Evolutionary conservation across 2,888 invertebrate genomes (phyloP), one percentile per base, ranked within the genome.

Genomic region (Epsilonema sp.): DNA sequence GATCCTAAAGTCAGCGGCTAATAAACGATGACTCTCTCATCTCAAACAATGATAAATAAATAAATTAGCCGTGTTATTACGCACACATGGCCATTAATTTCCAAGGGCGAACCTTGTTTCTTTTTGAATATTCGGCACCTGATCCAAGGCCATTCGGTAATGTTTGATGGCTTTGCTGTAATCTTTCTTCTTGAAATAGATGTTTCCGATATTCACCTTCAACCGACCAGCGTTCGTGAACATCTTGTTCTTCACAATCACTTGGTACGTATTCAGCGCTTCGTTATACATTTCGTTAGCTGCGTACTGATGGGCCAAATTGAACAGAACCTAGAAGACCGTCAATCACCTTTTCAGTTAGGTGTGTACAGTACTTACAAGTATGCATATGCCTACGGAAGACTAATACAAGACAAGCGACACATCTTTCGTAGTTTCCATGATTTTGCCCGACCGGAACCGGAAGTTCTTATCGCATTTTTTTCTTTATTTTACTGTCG

Each of bases 71-170:
- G n/a, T n/a, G n/a, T n/a, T n/a, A n/a, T n/a, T n/a, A n/a, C n/a
- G n/a, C n/a, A n/a, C n/a, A n/a, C n/a, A n/a, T n/a, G n/a, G n/a
- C n/a, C n/a, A n/a, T n/a, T n/a, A n/a, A n/a, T n/a, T n/a, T n/a
- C n/a, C n/a, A n/a, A n/a, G n/a, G n/a, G n/a, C 23, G 20, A 54
- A 81, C 78, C 89, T 80, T 58, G 90, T 73, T 67, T 85, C 83
- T 65, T 87, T 89, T 63, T 90, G 84, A 46, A 81, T 82, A 37
- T 82, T 82, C 0, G 90, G 86, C 2, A 76, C 70, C 68, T 94
- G 94, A 69, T 97, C 97, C 53, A 97, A 73, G 1, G 94, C 92
- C 94, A 94, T 97, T 57, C 92, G 76, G 65, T 90, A 97, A 74
- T 89, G 79, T 72, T 97, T 97, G 49, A 97, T 78, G 0, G 94